phyloP scores from a whole-genome alignment of 1,140 invertebrate species.

The Drosophila sp. region DNA sequence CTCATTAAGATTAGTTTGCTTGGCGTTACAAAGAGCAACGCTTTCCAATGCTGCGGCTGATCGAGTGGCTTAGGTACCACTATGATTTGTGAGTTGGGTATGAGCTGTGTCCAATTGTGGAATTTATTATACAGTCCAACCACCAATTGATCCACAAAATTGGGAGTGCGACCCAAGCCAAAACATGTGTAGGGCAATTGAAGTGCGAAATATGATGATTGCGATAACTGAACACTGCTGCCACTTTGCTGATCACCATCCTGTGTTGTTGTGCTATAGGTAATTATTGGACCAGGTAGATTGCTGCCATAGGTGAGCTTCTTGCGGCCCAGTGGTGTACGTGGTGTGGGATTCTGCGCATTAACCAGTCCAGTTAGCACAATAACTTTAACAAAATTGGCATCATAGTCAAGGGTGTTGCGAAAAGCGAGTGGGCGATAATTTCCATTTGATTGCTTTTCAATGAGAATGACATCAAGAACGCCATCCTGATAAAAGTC shows the following conservation, averaged over 20 bases:
- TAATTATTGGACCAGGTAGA: constrained; percentile 94
- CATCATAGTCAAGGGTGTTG: constrained; percentile 96
- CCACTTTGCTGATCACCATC: constrained; percentile 91
- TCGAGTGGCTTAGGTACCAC: constrained; percentile 94
- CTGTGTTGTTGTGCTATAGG: constrained; percentile 93
- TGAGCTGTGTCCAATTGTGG: constrained; percentile 95
- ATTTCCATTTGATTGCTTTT: constrained; percentile 85
- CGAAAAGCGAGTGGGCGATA: constrained; percentile 89
- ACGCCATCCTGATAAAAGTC: constrained; percentile 95
- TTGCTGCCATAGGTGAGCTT: constrained; percentile 94
- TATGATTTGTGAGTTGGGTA: constrained; percentile 98
- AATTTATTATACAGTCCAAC: constrained; percentile 91
- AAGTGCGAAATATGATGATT: constrained; percentile 95
- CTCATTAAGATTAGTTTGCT: constrained; percentile 97
- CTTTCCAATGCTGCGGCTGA: constrained; percentile 93
- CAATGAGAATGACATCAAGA: constrained; percentile 92
- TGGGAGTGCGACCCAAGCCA: constrained; percentile 97
- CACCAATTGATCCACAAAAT: constrained; percentile 96
- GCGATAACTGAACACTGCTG: constrained; percentile 94
- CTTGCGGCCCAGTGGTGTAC: constrained; percentile 90
- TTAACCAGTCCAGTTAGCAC: constrained; percentile 94
- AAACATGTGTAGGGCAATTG: constrained; percentile 98
- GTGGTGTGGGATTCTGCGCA: constrained; percentile 88
- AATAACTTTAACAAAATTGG: constrained; percentile 98
- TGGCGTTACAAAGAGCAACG: constrained; percentile 97